Percentiles rank a stretch among this genome's conserved stretches.
phyloP scores from a whole-genome alignment of 2,113 vertebrate genomes.

The Recurvirostra avosetta region DNA sequence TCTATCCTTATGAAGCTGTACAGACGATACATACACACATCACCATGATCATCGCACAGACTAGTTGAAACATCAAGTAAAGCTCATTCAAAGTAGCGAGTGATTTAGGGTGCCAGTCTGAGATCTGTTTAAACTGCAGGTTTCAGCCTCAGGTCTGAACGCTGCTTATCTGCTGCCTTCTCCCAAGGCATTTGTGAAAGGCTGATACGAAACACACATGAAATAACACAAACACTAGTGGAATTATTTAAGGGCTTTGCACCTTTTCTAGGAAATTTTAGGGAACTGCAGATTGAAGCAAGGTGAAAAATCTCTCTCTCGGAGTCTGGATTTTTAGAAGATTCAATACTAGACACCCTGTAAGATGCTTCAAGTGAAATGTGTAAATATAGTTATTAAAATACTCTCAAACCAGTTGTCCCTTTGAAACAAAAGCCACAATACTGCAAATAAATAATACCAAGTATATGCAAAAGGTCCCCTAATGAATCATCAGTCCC shows the following conservation, averaged over 20 bases:
- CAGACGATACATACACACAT: neutral
- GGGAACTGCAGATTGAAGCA: neutral
- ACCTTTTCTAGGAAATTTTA: neutral
- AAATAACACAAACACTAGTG: neutral
- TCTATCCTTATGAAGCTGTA: neutral
- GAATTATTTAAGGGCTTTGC: neutral
- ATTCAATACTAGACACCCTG: neutral
- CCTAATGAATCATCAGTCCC: neutral
- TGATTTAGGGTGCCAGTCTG: neutral
- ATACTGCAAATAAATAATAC: neutral
- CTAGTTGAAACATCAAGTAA: neutral
- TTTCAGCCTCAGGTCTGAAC: neutral
- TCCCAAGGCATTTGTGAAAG: neutral
- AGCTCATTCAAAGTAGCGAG: neutral
- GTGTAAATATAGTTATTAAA: neutral
- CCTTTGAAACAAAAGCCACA: neutral
- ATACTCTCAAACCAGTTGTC: neutral
- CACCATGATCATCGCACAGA: neutral
- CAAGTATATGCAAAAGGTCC: neutral
- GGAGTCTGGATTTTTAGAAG: neutral
- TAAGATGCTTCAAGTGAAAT: neutral
- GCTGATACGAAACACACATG: neutral
- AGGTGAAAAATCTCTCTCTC: neutral
- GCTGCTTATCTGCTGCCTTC: neutral
- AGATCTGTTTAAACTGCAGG: neutral